A percentile compares a stretch with the other conserved stretches of the same genome.
These are phyloP conservation scores for Harpagoxenus sublaevis DNA, from an alignment of 2,888 invertebrate species.

Conservation along the genomic window DNA sequence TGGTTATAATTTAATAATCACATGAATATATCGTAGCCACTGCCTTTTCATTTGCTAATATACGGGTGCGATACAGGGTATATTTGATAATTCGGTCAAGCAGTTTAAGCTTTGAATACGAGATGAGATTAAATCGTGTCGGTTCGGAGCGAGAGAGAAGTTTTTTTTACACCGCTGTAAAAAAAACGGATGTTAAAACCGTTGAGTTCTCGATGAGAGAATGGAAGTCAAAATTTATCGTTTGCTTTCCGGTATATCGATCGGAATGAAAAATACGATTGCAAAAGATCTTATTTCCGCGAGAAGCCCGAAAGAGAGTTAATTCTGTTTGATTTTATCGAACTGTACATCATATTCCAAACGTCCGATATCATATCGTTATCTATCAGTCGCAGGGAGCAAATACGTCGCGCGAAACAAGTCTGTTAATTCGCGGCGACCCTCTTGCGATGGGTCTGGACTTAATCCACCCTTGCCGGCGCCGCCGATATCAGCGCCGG, in stretches of 20 bases:
- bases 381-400: conserved; percentile 60
- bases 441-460: conserved; percentile 61
- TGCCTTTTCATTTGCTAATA: conserved; percentile 48
- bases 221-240: background rate
- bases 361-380: conserved; percentile 40
- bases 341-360: background rate
- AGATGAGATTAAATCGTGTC: conserved; percentile 36
- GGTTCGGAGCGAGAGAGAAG: background rate
- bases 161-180: background rate
- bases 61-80: conserved; percentile 44
- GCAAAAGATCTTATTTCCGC: background rate
- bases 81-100: conserved; percentile 44
- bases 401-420: conserved; percentile 79
- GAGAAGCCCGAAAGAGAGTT: background rate
- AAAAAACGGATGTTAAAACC: background rate
- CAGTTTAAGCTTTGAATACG: conserved; percentile 42
- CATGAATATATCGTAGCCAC: conserved; percentile 44
- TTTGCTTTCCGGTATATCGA: background rate
- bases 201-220: background rate
- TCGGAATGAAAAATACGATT: background rate
- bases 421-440: conserved; percentile 82
- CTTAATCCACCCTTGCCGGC: conserved; percentile 73
- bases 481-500: conserved; percentile 81
- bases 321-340: background rate
- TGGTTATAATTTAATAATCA: conserved; percentile 56